Evolutionary conservation across 2,888 invertebrate species (phyloP), one percentile per base, ranked within the genome.

Genomic region (Aplocera efformata): DNA sequence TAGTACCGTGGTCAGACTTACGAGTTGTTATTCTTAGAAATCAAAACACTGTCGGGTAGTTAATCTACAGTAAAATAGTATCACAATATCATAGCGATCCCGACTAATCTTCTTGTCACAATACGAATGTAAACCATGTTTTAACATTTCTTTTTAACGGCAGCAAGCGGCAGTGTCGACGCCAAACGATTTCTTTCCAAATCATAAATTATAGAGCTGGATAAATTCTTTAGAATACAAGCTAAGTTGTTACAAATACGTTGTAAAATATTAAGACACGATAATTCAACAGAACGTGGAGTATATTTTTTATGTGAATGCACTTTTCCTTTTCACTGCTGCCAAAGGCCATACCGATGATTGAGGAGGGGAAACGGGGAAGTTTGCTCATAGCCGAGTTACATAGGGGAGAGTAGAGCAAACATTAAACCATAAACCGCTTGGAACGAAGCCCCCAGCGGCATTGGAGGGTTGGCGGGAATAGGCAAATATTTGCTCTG

Each of bases 381-480:
- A 67, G 68, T 70, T 68, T 67, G 71, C 68, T 64, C 67, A 73
- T 59, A 58, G 56, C 46, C 56, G 52, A 69, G 68, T 78, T 77
- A 2, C 66, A 77, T 76, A 76, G 69, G 43, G 82, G 81, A 69
- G 72, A 69, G 62, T 66, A 65, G 64, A n/a, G 72, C 75, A 82
- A 85, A 85, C 81, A 84, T 81, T 70, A 65, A 72, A 68, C 68
- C 73, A 72, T 74, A 78, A 80, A 80, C 76, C 79, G 69, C 78
- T 79, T 67, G 56, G 64, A 75, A 67, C 67, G 65, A 72, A 69
- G 81, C 82, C 72, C 73, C 67, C 67, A 74, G 84, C 82, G 77
- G 77, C 71, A 66, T 67, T 67, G 70, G 78, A 82, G 83, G 84
- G 84, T 82, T 83, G 84, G 85, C 83, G 84, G 85, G 78, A 85